Evolutionary conservation across 2,888 invertebrate genomes (phyloP).

Genomic region (Eupithecia inturbata): DNA sequence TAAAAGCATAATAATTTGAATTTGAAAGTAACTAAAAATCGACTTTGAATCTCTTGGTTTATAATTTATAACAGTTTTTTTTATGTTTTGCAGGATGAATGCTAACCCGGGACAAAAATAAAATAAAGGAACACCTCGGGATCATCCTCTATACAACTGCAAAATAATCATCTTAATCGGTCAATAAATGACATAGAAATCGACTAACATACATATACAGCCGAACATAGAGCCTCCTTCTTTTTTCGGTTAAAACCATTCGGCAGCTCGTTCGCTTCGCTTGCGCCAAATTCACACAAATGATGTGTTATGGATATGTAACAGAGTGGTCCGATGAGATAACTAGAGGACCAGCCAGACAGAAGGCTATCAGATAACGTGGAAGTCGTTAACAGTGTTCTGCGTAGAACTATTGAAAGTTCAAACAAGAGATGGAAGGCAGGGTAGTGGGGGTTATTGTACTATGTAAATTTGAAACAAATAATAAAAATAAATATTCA

Average conservation of each 20-base stretch:
- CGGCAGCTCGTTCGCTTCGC: not conserved
- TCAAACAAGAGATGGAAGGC: not conserved
- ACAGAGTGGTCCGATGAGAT: slow-evolving; percentile 10
- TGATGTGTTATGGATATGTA: not conserved
- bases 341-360: slow-evolving; percentile 2
- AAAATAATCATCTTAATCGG: too few species aligned
- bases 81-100: too few species aligned
- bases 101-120: too few species aligned
- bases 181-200: too few species aligned
- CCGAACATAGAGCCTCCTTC: too few species aligned
- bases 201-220: too few species aligned
- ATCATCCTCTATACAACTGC: too few species aligned
- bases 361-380: not conserved
- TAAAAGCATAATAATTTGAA: too few species aligned
- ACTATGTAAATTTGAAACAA: not conserved
- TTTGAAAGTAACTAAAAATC: too few species aligned
- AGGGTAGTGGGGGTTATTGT: not conserved
- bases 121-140: too few species aligned
- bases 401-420: not conserved
- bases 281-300: slow-evolving; percentile 9
- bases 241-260: not conserved
- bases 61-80: too few species aligned
- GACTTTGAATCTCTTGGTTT: too few species aligned
- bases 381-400: slow-evolving; percentile 5
- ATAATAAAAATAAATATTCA: not conserved